A percentile compares a stretch with the other conserved stretches of the same genome.
These are phyloP conservation scores for Boulengeromyrus knoepffleri DNA, from an alignment of 2,113 vertebrate species.

Conservation along the genomic window DNA sequence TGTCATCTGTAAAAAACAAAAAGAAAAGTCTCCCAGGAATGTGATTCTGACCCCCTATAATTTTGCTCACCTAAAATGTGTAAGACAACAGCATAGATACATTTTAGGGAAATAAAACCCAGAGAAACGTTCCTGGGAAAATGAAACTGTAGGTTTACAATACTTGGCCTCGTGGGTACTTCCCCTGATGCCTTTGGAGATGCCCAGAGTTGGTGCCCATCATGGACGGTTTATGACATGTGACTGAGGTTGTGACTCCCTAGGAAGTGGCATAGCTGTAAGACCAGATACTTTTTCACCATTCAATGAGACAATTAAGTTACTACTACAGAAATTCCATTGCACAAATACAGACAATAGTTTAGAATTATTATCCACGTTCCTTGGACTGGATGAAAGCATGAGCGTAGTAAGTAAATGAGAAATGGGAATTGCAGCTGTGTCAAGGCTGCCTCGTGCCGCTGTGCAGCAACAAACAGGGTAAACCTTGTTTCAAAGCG, in stretches of 20 bases:
- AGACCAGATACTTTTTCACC: not conserved
- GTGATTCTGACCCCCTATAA: not conserved
- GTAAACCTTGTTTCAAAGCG: not conserved
- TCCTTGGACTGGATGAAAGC: not conserved
- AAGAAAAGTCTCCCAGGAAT: not conserved
- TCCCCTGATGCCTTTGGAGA: not conserved
- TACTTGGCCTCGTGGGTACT: not conserved
- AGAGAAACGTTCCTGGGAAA: not conserved
- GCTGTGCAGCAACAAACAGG: not conserved
- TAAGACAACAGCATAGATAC: not conserved
- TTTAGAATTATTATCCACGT: not conserved
- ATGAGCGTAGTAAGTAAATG: not conserved
- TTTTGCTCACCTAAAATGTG: not conserved
- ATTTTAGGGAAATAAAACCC: not conserved
- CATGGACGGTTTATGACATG: not conserved
- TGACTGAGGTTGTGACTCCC: not conserved
- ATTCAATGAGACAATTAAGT: not conserved
- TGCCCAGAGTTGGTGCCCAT: not conserved
- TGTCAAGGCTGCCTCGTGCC: not conserved
- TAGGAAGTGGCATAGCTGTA: not conserved
- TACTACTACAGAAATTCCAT: not conserved
- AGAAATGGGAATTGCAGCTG: not conserved
- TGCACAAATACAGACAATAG: not conserved
- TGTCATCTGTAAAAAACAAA: not conserved
- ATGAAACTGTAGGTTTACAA: not conserved